phyloP scores from a whole-genome alignment of 2,888 invertebrate species.

The Oligia fasciuncula region DNA sequence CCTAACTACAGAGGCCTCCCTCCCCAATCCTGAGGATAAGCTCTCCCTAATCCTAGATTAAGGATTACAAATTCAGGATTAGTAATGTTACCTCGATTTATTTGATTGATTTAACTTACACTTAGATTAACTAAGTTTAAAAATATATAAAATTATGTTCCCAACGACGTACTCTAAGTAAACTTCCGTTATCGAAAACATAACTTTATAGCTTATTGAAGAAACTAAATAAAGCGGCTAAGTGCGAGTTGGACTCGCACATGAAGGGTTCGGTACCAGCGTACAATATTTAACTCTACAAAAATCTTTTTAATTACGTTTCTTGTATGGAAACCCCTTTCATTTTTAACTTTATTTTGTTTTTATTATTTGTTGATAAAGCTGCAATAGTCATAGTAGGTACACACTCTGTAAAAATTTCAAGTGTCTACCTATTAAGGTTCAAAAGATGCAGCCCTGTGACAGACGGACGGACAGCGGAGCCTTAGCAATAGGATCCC shows the following conservation, averaged over 20 bases:
- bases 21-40: constrained; percentile 17
- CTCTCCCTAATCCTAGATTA: constrained; percentile 31
- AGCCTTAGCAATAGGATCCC: not conserved
- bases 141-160: not conserved
- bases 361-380: not conserved
- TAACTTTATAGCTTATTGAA: not conserved
- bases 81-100: constrained; percentile 27
- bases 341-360: too few species aligned
- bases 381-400: not conserved
- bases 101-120: constrained; percentile 36
- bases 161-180: not conserved
- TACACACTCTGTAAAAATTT: not conserved
- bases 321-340: too few species aligned
- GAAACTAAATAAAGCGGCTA: not conserved
- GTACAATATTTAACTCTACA: too few species aligned
- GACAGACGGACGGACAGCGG: not conserved
- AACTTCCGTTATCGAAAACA: not conserved
- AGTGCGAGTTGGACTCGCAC: not conserved
- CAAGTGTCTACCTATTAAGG: not conserved
- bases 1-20: not conserved
- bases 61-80: constrained; percentile 29
- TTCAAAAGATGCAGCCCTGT: not conserved
- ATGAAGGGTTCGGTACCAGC: not conserved
- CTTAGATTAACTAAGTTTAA: constrained; percentile 4
- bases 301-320: too few species aligned